Base-by-base conservation (phyloP, 2,888 invertebrate species). In the Metellina segmentata region DNA sequence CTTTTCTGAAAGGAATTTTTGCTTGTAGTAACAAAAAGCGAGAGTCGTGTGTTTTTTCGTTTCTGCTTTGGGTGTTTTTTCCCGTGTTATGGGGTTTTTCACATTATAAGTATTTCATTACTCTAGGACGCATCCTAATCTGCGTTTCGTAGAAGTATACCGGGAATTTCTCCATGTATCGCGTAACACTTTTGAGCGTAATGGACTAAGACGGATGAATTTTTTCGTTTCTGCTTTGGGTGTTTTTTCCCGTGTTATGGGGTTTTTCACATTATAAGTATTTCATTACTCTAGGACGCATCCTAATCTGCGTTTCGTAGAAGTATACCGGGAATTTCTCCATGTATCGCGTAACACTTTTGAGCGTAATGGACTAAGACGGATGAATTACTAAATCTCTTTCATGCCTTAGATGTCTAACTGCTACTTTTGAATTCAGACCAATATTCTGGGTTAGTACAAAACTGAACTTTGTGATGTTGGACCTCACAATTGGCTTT, bases 91-190 rank as follows among this genome's bases (percentile, higher is more conserved):
- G 52, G 16, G 19, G 70, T 87, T 79, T 81, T 78, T 72, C 49
- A 48, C 53, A 16, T 79, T 81, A 71, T 81, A 79, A 79, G 72
- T 87, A 81, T 87, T 87, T 79, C 72, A 87, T 87, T 87, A 87
- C 72, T 20, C n/a, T 16, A n/a, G 52, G n/a, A 81, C 79, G 48
- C 19, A 49, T 8, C 70, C 49, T 70, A 9, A 16, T n/a, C 6
- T 20, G 13, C 52, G 61, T 53, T 72, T 19, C 79, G 19, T 70
- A 20, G 70, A 86, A 87, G 51, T 79, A 81, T 81, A 72, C 81
- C 34, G 0, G 81, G 72, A 87, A 87, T 87, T 79, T 52, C n/a
- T 71, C 52, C 48, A 72, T 77, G 85, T 78, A 78, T 86, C 85
- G 70, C 78, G 78, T 86, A 86, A 16, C 51, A n/a, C 69, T 78